Evolutionary conservation across 2,113 vertebrate genomes (phyloP).

Genomic region (Conger conger): DNA sequence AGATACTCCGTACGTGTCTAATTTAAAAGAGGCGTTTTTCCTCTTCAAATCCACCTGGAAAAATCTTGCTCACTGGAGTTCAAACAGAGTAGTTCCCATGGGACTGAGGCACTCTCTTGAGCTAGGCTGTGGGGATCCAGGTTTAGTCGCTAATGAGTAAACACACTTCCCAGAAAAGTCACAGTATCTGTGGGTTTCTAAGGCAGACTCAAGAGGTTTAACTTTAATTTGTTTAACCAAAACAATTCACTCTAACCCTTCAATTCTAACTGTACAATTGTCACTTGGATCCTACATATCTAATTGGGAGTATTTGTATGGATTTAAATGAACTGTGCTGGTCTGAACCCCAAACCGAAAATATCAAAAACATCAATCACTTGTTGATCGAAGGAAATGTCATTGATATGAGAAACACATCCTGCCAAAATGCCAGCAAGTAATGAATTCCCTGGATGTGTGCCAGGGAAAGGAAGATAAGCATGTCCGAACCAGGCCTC

Average conservation of each 20-base stretch:
- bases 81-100: background rate
- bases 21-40: slow-evolving; percentile 30
- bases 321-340: background rate
- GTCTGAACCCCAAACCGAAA: background rate
- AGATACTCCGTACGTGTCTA: slow-evolving; percentile 15
- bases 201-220: background rate
- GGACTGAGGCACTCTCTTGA: background rate
- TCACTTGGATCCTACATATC: background rate
- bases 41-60: slow-evolving; percentile 23
- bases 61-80: slow-evolving; percentile 9
- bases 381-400: background rate
- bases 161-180: background rate
- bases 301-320: background rate
- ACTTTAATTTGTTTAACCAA: background rate
- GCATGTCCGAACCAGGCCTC: background rate
- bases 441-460: background rate
- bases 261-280: background rate
- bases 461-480: slow-evolving; percentile 5
- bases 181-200: background rate
- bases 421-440: background rate
- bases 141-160: slow-evolving; percentile 2
- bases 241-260: background rate
- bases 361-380: background rate
- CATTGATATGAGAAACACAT: slow-evolving; percentile 10
- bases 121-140: background rate